These are phyloP conservation scores for Sarcophaga subvicina DNA, from an alignment of 2,888 invertebrate species.

Conservation along the genomic window DNA sequence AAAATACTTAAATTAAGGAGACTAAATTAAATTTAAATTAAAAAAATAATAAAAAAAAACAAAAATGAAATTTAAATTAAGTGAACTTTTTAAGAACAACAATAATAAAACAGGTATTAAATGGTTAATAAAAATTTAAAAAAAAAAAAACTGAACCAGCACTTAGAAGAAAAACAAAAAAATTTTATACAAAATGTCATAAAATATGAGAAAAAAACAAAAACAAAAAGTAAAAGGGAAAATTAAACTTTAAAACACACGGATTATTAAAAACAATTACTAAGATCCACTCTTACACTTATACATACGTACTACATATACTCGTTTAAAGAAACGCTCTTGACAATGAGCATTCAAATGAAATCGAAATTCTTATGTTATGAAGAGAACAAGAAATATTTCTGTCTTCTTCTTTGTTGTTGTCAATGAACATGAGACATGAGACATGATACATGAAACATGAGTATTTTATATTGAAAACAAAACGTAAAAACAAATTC, in stretches of 20 bases:
- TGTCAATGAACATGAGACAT: background rate
- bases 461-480: no score
- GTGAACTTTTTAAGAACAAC: conserved; percentile 66
- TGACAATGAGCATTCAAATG: no score
- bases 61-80: conserved; percentile 43
- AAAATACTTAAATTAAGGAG: conserved; percentile 18
- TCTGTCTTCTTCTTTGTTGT: background rate
- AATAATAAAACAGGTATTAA: conserved; percentile 68
- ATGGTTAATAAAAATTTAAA: conserved; percentile 49
- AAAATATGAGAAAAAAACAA: conserved; percentile 45
- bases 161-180: conserved; percentile 51
- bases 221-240: background rate
- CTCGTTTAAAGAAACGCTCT: no score
- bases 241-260: no score
- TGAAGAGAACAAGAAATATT: no score
- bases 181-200: conserved; percentile 64
- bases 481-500: no score
- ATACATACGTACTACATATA: conserved; percentile 8
- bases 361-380: no score
- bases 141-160: conserved; percentile 18
- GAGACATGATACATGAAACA: no score
- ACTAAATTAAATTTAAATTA: conserved; percentile 19
- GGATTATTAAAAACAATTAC: conserved; percentile 23
- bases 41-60: conserved; percentile 7
- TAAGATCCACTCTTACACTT: background rate